Evolutionary conservation across 2,888 invertebrate species (phyloP).

Genomic region (Ennomos fuscantarius): DNA sequence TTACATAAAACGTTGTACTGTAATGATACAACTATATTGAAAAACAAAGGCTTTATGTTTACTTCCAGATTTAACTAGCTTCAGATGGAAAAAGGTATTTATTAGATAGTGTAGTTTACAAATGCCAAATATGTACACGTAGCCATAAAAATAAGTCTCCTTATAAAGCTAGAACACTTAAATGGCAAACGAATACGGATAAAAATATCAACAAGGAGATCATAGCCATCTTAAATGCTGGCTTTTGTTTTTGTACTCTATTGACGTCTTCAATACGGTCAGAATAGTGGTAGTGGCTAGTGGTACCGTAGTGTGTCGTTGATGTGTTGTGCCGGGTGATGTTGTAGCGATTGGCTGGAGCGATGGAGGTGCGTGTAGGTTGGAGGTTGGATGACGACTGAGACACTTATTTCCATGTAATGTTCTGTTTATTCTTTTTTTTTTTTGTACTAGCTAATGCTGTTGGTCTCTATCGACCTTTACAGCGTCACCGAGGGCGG

Average conservation of each 20-base stretch:
- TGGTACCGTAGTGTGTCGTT: too few relatives aligned
- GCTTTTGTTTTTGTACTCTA: background rate
- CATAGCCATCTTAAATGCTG: conserved; percentile 1
- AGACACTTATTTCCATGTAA: too few relatives aligned
- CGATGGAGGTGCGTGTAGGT: too few relatives aligned
- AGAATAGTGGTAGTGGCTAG: too few relatives aligned
- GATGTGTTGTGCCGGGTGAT: too few relatives aligned
- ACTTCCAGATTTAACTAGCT: background rate
- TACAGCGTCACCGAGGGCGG: too few relatives aligned
- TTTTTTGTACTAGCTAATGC: too few relatives aligned
- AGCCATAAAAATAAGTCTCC: conserved; percentile 2
- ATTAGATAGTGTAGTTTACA: conserved; percentile 1
- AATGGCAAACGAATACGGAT: conserved; percentile 2
- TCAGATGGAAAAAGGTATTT: conserved; percentile 1
- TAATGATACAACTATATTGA: conserved; percentile 18
- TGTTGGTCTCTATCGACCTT: too few relatives aligned
- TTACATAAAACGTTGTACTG: conserved; percentile 37
- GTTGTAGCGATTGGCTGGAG: too few relatives aligned
- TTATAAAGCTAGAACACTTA: background rate
- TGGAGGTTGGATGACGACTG: too few relatives aligned
- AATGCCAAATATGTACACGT: background rate
- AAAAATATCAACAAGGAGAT: conserved; percentile 1
- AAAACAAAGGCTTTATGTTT: conserved; percentile 43
- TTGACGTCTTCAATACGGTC: too few relatives aligned
- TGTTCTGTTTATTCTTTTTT: too few relatives aligned